Evolutionary conservation across 2,113 vertebrate species (phyloP).

Genomic region (Garra rufa): DNA sequence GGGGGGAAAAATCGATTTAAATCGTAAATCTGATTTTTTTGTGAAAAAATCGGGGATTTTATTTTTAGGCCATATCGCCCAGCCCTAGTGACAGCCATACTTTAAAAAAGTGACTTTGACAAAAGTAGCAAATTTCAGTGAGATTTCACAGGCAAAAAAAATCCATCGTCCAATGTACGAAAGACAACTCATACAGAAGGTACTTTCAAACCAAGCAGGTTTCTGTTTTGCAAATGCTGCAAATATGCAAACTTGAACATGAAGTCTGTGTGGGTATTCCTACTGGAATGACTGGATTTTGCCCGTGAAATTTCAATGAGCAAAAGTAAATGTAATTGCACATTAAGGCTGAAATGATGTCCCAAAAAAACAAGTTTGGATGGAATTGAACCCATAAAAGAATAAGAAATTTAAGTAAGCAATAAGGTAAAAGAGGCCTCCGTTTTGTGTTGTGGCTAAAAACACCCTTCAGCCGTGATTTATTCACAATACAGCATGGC

Average conservation of each 20-base stretch:
- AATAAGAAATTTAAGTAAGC: not conserved
- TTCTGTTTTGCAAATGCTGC: not conserved
- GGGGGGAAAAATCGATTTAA: no score
- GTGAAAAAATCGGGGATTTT: no score
- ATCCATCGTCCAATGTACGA: not conserved
- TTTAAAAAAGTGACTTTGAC: no score
- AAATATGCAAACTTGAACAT: not conserved
- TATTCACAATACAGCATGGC: no score
- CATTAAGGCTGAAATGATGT: not conserved
- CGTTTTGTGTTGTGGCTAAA: no score
- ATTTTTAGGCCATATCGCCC: no score
- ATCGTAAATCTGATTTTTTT: no score
- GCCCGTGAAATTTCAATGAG: not conserved
- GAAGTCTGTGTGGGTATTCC: not conserved
- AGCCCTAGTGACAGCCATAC: no score
- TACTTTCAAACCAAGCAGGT: not conserved
- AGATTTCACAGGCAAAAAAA: no score
- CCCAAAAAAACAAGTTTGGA: not conserved
- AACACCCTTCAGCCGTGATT: no score
- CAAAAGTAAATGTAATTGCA: not conserved
- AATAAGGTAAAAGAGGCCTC: no score
- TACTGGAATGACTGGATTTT: not conserved
- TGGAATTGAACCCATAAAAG: not conserved
- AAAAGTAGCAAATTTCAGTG: no score
- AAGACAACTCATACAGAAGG: not conserved